Base-by-base conservation (phyloP, 1,140 invertebrate genomes). In the Melitaea cinxia region DNA sequence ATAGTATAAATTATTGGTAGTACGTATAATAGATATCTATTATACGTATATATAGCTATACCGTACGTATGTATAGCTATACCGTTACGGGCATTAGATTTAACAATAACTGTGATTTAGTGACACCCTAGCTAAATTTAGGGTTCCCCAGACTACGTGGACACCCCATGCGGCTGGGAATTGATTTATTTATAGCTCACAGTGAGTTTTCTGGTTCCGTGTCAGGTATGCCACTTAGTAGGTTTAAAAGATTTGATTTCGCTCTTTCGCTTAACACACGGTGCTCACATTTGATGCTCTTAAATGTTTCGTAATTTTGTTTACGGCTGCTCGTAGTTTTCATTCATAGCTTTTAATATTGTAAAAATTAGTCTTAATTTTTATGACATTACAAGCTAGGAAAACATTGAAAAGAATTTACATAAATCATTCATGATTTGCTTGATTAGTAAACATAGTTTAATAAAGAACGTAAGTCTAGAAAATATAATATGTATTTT, bases 51-150 rank as follows among this genome's bases (percentile, higher is more conserved):
- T 42, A 15, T 56, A n/a, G n/a, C n/a, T n/a, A n/a, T n/a, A n/a
- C n/a, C n/a, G n/a, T n/a, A n/a, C n/a, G n/a, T n/a, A n/a, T n/a
- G n/a, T 30, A 45, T 17, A 54, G n/a, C 55, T 53, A 56, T 69
- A 65, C 68, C 60, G 75, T 59, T 68, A 73, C 68, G 75, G 75
- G 75, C 73, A 73, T 74, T 76, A 75, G 74, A 77, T 75, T 77
- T 73, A 78, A 78, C 81, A 83, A 83, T 83, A 83, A 83, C 78
- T 56, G 74, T 83, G 81, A 83, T 83, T 83, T 82, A 83, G 74
- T 83, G 76, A 82, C 75, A 77, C 78, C 77, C 75, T 82, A 72
- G 54, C 63, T 52, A 77, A 76, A 83, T 83, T 83, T 83, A 83
- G 74, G 65, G 79, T 74, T 83, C 81, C 81, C 81, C 77, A 77